phyloP scores from a whole-genome alignment of 53 echinoderm and acorn worm species.

The Astropecten irregularis region DNA sequence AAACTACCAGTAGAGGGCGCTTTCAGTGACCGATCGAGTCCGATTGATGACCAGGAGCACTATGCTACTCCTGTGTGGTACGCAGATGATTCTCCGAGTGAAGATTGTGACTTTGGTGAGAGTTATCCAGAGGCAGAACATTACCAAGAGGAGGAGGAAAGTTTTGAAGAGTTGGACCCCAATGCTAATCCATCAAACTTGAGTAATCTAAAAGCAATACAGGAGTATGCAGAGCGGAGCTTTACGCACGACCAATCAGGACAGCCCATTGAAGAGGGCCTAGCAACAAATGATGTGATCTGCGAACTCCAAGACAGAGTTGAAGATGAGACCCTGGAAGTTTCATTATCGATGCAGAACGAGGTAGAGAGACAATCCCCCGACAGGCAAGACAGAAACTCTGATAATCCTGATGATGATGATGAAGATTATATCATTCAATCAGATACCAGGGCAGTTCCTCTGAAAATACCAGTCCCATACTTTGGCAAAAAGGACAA shows the following conservation, averaged over 20 bases:
- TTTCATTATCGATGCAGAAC: constrained; percentile 4
- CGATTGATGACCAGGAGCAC: background rate
- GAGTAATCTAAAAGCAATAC: constrained; percentile 64
- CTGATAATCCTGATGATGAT: background rate
- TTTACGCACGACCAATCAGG: constrained; percentile 61
- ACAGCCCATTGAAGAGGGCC: constrained; percentile 77
- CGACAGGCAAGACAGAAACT: background rate
- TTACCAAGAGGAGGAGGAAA: background rate
- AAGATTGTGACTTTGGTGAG: constrained; percentile 6
- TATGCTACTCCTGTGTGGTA: constrained; percentile 30
- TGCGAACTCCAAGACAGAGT: constrained; percentile 62
- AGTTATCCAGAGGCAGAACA: background rate
- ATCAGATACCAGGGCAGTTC: background rate
- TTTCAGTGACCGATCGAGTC: constrained; percentile 40
- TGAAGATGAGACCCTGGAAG: background rate
- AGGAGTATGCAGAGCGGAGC: constrained; percentile 62
- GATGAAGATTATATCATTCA: constrained; percentile 28
- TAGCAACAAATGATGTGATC: constrained; percentile 76
- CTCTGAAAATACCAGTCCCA: constrained; percentile 24
- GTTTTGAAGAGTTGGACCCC: background rate
- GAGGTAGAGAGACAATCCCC: constrained; percentile 12
- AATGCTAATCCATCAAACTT: constrained; percentile 1
- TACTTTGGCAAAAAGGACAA: constrained; percentile 29
- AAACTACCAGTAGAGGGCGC: constrained; percentile 28
- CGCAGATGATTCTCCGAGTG: constrained; percentile 20